phyloP scores from a whole-genome alignment of 2,113 vertebrate species.

The Todiramphus saurophagus region DNA sequence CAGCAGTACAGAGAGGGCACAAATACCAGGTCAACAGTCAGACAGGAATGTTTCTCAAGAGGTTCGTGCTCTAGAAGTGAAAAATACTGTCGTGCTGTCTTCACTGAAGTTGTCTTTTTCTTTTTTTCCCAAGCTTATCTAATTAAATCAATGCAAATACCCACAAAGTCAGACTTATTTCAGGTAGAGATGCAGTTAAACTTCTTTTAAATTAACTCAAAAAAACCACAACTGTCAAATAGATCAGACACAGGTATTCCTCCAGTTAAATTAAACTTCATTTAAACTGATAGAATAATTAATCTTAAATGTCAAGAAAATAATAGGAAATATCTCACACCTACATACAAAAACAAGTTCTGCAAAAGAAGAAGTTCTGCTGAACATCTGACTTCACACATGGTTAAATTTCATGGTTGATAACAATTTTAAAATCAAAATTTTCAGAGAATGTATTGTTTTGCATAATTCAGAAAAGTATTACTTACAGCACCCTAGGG shows the following conservation, averaged over 20 bases:
- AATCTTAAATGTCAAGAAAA: background rate
- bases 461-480: background rate
- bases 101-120: background rate
- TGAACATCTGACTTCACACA: background rate
- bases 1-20: background rate
- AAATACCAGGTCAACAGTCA: background rate
- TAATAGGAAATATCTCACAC: background rate
- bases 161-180: background rate
- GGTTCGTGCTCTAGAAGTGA: background rate
- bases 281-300: background rate
- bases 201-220: background rate
- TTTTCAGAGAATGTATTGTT: background rate
- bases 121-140: background rate
- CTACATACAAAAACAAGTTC: background rate
- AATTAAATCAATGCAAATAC: conserved; percentile 9
- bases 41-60: background rate
- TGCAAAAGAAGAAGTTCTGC: background rate
- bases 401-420: background rate
- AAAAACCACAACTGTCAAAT: background rate
- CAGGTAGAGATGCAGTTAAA: background rate
- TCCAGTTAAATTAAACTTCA: conserved; percentile 22
- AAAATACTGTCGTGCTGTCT: background rate
- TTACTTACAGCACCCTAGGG: background rate
- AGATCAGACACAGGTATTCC: background rate
- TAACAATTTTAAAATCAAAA: background rate